Evolutionary conservation across 2,113 vertebrate genomes (phyloP).

Genomic region (Noturus placidus): DNA sequence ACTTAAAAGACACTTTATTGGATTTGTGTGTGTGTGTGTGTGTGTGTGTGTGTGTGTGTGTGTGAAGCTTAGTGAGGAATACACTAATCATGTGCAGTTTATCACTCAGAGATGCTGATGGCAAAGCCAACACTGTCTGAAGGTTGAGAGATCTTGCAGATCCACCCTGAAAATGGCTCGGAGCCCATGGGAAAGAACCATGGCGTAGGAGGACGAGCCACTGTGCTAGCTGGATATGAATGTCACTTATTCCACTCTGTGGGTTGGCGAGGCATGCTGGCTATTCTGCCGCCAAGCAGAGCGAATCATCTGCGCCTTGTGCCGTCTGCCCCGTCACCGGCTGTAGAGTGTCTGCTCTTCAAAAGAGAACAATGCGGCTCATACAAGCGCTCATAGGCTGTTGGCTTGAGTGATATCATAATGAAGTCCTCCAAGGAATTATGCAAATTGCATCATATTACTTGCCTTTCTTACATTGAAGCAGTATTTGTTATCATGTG

Average conservation of each 20-base stretch:
- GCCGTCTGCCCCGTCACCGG: constrained; percentile 59
- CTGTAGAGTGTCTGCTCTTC: constrained; percentile 53
- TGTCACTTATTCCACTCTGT: constrained; percentile 82
- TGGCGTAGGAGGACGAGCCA: constrained; percentile 76
- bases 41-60: background rate
- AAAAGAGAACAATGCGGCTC: constrained; percentile 64
- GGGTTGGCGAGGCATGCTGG: constrained; percentile 81
- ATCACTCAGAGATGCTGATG: constrained; percentile 30
- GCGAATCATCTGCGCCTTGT: constrained; percentile 58
- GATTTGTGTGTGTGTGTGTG: background rate
- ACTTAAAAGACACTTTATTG: constrained; percentile 8
- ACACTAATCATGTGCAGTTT: constrained; percentile 26
- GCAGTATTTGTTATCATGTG: background rate
- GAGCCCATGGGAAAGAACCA: constrained; percentile 79
- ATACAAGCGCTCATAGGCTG: constrained; percentile 51
- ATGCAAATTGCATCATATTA: constrained; percentile 32
- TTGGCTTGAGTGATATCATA: constrained; percentile 60
- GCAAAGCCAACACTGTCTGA: constrained; percentile 1
- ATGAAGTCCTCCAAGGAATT: constrained; percentile 43
- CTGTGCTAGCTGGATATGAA: constrained; percentile 74
- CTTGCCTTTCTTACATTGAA: background rate
- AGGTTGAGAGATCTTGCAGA: constrained; percentile 29
- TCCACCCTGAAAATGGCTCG: constrained; percentile 24
- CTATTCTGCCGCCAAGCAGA: constrained; percentile 69
- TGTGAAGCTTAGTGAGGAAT: constrained; percentile 2